Evolutionary conservation across 2,888 invertebrate species (phyloP), one percentile per base, ranked within the genome.

Genomic region (Rotaria macrura): DNA sequence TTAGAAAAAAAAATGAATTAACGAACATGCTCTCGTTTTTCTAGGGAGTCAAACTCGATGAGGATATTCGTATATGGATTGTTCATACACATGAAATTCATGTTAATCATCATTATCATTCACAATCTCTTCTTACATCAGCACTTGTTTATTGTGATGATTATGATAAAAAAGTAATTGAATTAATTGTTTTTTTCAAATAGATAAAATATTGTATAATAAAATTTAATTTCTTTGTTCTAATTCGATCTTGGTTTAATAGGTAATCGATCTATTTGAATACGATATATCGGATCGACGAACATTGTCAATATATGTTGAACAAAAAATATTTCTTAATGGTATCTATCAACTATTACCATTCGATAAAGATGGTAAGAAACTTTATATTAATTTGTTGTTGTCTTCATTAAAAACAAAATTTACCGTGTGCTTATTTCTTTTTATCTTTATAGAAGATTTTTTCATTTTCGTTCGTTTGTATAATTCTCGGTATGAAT

Each of bases 41-140:
- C 0, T 79, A 79, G 79, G 79, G 79, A 79, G 43, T 43, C 4
- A 79, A 79, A 43, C 40, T 79, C n/a, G 65, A 65, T 29, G 43
- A 79, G 43, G 79, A 79, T 79, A 79, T 79, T 43, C 79, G 79
- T 20, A 43, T 79, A 43, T 79, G 79, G 79, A 43, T 79, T 79
- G 40, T 79, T 40, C 43, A 43, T 43, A 43, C 40, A 4, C 79
- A 79, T 79, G 79, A 79, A 79, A 79, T 43, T n/a, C 40, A 79
- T n/a, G 43, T 25, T n/a, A 79, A 79, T 43, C 40, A 79, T 43
- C 79, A 79, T 79, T 79, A 79, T 65, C 65, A 65, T 34, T 65
- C 65, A 20, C 65, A 65, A 65, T 34, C 65, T 0, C 29, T 65
- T 12, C 65, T 65, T 65, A 65, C 65, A 65, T 34, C 65, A 34